phyloP scores from a whole-genome alignment of 2,113 vertebrate genomes.

The Apodemus sylvaticus region DNA sequence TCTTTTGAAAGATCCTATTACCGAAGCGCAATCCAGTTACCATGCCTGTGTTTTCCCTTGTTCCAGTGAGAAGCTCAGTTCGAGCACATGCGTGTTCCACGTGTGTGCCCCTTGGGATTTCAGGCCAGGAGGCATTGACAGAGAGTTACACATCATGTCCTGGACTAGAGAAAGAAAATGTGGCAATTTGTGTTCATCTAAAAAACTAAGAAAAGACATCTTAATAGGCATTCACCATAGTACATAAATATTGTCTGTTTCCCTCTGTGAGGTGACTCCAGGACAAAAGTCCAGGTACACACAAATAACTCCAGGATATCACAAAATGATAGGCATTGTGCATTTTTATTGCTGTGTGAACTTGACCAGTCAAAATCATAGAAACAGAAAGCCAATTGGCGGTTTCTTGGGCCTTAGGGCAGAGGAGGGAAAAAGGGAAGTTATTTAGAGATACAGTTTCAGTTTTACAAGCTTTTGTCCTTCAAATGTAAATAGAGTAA shows the following conservation, averaged over 20 bases:
- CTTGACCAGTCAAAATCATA: not conserved
- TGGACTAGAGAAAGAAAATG: not conserved
- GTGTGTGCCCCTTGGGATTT: not conserved
- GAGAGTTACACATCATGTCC: not conserved
- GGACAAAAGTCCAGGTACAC: not conserved
- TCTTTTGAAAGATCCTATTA: not conserved
- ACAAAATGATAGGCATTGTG: not conserved
- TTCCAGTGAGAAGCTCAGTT: not conserved
- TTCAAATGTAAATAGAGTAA: not conserved
- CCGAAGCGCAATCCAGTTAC: not conserved
- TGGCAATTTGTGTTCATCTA: not conserved
- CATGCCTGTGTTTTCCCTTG: not conserved
- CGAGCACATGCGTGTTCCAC: not conserved
- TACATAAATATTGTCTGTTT: not conserved
- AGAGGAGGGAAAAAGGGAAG: not conserved
- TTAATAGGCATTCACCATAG: not conserved
- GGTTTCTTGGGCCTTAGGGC: not conserved
- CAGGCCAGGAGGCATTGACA: not conserved
- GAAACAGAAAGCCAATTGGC: not conserved
- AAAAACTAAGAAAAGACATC: not conserved
- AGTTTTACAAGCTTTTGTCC: conserved; percentile 5
- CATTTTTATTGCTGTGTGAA: not conserved
- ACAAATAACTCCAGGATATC: not conserved
- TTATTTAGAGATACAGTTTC: not conserved
- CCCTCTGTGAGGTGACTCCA: not conserved